These are phyloP conservation scores for Acronicta leporina DNA, from an alignment of 2,888 invertebrate genomes.

Conservation along the genomic window DNA sequence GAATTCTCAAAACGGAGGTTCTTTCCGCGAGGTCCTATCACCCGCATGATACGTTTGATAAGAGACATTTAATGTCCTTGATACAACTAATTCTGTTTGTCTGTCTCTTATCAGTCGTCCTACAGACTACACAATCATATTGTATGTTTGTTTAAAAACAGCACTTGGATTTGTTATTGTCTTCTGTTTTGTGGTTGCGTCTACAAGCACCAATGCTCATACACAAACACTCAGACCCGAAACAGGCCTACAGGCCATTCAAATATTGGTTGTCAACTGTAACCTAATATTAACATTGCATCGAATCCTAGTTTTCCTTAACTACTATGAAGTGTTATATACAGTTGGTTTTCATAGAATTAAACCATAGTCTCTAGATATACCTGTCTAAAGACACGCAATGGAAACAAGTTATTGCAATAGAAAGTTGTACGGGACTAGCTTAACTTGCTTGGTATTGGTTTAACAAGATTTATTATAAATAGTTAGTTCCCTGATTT, in stretches of 20 bases:
- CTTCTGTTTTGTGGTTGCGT: too few relatives aligned
- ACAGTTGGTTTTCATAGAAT: too few relatives aligned
- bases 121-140: conserved; percentile 5
- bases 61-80: conserved; percentile 30
- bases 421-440: conserved; percentile 10
- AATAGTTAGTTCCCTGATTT: not conserved
- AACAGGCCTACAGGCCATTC: too few relatives aligned
- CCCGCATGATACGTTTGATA: conserved; percentile 55
- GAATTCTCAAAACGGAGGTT: conserved; percentile 31
- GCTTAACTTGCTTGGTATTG: too few relatives aligned
- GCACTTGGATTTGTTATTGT: too few relatives aligned
- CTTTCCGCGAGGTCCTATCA: conserved; percentile 44
- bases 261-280: too few relatives aligned
- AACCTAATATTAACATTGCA: too few relatives aligned
- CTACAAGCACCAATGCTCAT: too few relatives aligned
- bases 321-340: too few relatives aligned
- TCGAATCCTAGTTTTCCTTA: too few relatives aligned
- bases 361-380: not conserved
- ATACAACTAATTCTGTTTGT: conserved; percentile 21
- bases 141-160: not conserved
- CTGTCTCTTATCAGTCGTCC: conserved; percentile 26
- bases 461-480: not conserved
- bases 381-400: conserved; percentile 4
- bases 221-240: too few relatives aligned
- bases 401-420: conserved; percentile 14